Conservation (phyloP, 2,888 invertebrate genomes). For the Eristalis pertinax region DNA sequence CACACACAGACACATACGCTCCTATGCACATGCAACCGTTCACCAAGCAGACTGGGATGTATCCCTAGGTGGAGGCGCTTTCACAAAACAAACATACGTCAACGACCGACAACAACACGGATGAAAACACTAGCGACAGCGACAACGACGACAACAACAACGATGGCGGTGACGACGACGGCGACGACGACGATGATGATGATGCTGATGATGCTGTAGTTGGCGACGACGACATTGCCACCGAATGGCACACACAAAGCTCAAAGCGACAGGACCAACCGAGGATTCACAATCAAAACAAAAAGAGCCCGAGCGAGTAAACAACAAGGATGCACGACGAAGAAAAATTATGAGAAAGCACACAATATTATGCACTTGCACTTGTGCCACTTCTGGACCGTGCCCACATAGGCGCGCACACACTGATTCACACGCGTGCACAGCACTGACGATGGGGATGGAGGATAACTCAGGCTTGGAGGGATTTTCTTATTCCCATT, state of each 20-base stretch:
- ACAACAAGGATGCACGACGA: constrained; percentile 49
- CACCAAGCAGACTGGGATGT: constrained; percentile 28
- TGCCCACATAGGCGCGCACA: constrained; percentile 27
- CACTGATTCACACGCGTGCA: background rate
- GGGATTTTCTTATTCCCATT: constrained; percentile 38
- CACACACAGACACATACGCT: constrained; percentile 1
- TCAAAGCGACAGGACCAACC: constrained; percentile 58
- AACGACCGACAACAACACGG: constrained; percentile 65
- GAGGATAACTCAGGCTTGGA: constrained; percentile 34
- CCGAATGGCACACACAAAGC: constrained; percentile 33
- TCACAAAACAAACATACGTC: constrained; percentile 69
- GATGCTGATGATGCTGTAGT: constrained; percentile 38
- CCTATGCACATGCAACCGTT: background rate
- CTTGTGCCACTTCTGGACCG: constrained; percentile 70
- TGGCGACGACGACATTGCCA: constrained; percentile 66
- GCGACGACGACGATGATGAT: constrained; percentile 8
- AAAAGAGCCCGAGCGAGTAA: constrained; percentile 12
- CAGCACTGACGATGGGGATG: background rate
- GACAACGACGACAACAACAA: constrained; percentile 30
- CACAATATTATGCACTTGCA: constrained; percentile 70
- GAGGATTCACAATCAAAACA: constrained; percentile 5
- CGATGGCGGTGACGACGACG: too few species aligned
- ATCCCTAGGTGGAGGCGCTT: constrained; percentile 45
- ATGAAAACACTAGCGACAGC: constrained; percentile 22
- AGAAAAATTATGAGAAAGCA: constrained; percentile 64